These are phyloP conservation scores for Ormyrus labotus DNA, from an alignment of 2,888 invertebrate genomes.

Conservation along the genomic window DNA sequence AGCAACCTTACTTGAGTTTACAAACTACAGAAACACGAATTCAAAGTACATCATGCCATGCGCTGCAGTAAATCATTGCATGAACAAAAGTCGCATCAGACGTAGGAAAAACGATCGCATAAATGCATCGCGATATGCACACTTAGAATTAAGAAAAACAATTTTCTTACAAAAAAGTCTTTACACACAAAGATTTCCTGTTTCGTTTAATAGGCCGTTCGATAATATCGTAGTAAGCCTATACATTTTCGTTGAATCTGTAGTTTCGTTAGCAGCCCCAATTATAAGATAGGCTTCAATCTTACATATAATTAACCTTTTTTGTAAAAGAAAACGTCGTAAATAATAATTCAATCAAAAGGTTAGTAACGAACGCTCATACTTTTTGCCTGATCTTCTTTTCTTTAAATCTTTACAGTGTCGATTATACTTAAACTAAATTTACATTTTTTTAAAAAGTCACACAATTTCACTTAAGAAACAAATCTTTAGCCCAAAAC, in stretches of 20 bases:
- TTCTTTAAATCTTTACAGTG: background rate
- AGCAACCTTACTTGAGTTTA: conserved; percentile 49
- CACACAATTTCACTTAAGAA: background rate
- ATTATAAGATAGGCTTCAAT: conserved; percentile 14
- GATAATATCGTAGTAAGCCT: conserved; percentile 13
- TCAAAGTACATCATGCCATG: conserved; percentile 39
- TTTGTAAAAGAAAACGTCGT: conserved; percentile 40
- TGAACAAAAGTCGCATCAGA: conserved; percentile 2
- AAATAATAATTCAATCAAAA: conserved; percentile 5
- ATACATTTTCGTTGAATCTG: conserved; percentile 46
- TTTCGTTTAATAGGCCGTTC: conserved; percentile 33
- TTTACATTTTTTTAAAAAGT: background rate
- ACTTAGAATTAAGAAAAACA: conserved; percentile 37
- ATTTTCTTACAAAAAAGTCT: conserved; percentile 30
- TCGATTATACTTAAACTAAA: background rate
- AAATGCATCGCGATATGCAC: conserved; percentile 28
- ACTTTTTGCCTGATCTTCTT: background rate
- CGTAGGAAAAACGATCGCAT: conserved; percentile 31
- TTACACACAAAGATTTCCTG: conserved; percentile 33
- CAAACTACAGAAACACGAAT: conserved; percentile 46
- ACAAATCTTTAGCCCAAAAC: background rate
- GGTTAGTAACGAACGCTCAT: background rate
- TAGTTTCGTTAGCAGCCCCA: conserved; percentile 13
- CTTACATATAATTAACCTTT: conserved; percentile 39
- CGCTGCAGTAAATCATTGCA: conserved; percentile 31